Evolutionary conservation across 53 echinoderm and acorn worm genomes (phyloP).

Genomic region (Glandiceps talaboti): DNA sequence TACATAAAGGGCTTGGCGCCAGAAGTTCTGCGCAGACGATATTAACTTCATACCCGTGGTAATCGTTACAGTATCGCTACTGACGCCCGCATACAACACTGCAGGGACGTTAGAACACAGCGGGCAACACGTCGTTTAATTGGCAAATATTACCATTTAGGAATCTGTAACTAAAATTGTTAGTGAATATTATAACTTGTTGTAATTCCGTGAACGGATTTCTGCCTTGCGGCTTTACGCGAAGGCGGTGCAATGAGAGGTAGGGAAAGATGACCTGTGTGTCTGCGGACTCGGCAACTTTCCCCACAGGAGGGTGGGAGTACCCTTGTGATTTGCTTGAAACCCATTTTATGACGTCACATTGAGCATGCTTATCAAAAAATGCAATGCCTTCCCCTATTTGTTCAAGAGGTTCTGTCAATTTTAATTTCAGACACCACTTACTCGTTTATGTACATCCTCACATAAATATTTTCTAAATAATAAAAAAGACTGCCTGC

Average conservation of each 20-base stretch:
- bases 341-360: no score
- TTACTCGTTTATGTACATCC: no score
- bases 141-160: background rate
- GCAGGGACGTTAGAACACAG: background rate
- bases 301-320: background rate
- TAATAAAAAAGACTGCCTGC: no score
- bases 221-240: background rate
- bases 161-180: background rate
- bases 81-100: background rate
- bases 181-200: background rate
- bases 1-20: background rate
- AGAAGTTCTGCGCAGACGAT: background rate
- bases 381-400: no score
- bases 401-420: no score
- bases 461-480: no score
- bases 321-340: no score
- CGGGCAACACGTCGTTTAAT: background rate
- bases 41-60: background rate
- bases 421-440: no score
- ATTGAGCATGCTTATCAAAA: no score
- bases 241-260: background rate
- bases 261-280: background rate
- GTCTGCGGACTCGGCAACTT: background rate
- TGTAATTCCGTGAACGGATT: background rate
- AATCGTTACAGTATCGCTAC: background rate